Conservation (phyloP, 2,888 invertebrate species). For the Clitarchus hookeri region DNA sequence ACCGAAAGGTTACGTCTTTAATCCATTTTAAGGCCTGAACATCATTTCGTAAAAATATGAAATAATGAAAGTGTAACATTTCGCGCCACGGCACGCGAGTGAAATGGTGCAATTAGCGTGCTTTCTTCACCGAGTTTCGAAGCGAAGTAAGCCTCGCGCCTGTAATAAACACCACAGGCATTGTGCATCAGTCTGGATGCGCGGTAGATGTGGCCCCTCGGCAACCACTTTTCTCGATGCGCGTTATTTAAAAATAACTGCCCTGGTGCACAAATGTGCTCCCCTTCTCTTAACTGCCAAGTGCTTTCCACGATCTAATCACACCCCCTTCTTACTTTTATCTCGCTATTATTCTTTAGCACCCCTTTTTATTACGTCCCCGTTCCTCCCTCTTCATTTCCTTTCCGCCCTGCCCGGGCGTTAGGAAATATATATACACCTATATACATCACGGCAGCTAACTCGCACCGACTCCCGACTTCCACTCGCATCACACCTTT, state of each 20-base stretch:
- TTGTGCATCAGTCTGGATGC: background rate
- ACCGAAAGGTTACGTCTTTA: too few species aligned
- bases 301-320: conserved; percentile 24
- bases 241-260: conserved; percentile 10
- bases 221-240: background rate
- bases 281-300: background rate
- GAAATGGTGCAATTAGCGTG: too few species aligned
- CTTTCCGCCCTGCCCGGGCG: background rate
- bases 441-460: conserved; percentile 23
- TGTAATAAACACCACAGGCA: background rate
- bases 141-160: too few species aligned
- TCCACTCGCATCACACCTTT: conserved; percentile 24
- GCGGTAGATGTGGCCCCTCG: background rate
- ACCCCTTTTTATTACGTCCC: conserved; percentile 25
- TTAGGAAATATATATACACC: conserved; percentile 5
- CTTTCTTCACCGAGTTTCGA: too few species aligned
- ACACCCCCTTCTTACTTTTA: conserved; percentile 23
- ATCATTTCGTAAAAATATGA: too few species aligned
- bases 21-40: too few species aligned
- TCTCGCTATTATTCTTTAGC: conserved; percentile 26
- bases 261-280: background rate
- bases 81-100: too few species aligned
- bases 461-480: conserved; percentile 24
- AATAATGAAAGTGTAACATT: too few species aligned
- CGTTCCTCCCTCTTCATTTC: conserved; percentile 5